Evolutionary conservation across 2,113 vertebrate genomes (phyloP), one percentile per base, ranked within the genome.

Genomic region (Callaeas wilsoni): DNA sequence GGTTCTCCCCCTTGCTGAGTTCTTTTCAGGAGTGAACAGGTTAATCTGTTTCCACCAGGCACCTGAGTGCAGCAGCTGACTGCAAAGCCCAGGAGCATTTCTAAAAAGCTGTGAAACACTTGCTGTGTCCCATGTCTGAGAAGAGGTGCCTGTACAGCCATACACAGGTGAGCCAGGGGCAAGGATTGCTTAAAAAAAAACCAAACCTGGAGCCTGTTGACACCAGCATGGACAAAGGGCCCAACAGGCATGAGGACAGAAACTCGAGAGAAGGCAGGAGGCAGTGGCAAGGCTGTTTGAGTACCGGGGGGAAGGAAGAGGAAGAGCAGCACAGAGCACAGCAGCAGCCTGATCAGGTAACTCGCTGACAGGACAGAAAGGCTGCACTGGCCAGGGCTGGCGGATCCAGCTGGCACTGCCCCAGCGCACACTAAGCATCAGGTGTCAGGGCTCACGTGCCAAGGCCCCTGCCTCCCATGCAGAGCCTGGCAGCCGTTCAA

Each of bases 381-480:
- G 87, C 91, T n/a, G 83, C 27, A 7, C 35, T 27, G 3, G 8
- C 63, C 1, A 27, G 69, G 79, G 75, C 75, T 21, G 41, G 56
- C 6, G 1, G 81, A 46, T 57, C 81, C 83, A 73, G 85, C 96
- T 95, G 92, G 95, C 95, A 9, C 55, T 4, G 37, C n/a, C 83
- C 49, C 88, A 57, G 0, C 5, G 67, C 81, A 82, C 73, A 42
- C 42, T 0, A 21, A 74, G 90, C 92, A 93, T 94, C 85, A 80
- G 88, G 85, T 91, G 83, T 93, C 95, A 90, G 82, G n/a, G 65
- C 78, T 75, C 65, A 32, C 47, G 75, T 49, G 69, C 92, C 92
- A 82, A 41, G 35, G 87, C 22, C 68, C n/a, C 82, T 83, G 94
- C 85, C 85, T 88, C 75, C 78, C 55, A 21, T 46, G 57, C 73